A percentile compares a stretch with the other conserved stretches of the same genome.
Conservation (phyloP, 2,113 vertebrate species). For the Thamnaconus septentrionalis region DNA sequence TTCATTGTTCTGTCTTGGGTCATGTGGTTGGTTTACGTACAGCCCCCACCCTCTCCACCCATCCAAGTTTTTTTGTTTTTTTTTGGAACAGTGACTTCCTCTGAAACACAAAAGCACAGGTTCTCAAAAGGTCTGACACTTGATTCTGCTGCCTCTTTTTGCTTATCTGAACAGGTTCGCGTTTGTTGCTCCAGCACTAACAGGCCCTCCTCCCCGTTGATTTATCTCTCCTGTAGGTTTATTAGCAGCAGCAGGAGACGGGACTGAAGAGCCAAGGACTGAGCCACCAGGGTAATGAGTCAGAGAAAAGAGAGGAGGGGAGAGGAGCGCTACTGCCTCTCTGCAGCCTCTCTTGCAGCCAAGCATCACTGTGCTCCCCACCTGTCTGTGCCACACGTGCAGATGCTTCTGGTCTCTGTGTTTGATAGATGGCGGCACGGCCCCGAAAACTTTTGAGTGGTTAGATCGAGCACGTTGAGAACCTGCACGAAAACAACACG, state of each 20-base stretch:
- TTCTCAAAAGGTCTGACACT: constrained; percentile 76
- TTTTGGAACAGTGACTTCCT: constrained; percentile 48
- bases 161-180: constrained; percentile 72
- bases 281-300: constrained; percentile 98
- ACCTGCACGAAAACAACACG: not conserved
- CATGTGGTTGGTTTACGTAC: constrained; percentile 62
- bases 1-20: constrained; percentile 55
- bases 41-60: constrained; percentile 28
- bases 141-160: constrained; percentile 78
- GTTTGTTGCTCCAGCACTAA: constrained; percentile 89
- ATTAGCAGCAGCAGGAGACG: constrained; percentile 95
- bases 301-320: constrained; percentile 85
- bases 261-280: constrained; percentile 93
- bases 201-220: constrained; percentile 98
- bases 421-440: constrained; percentile 15
- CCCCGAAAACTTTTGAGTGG: not conserved
- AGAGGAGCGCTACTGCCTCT: constrained; percentile 80
- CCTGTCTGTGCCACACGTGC: constrained; percentile 57
- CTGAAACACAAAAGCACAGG: constrained; percentile 67
- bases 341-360: constrained; percentile 83
- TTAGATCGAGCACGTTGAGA: not conserved
- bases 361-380: constrained; percentile 64
- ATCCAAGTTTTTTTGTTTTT: constrained; percentile 21
- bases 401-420: constrained; percentile 49
- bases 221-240: constrained; percentile 99